Evolutionary conservation across 2,888 invertebrate species (phyloP).

Genomic region (Lasioglossum figueresi): DNA sequence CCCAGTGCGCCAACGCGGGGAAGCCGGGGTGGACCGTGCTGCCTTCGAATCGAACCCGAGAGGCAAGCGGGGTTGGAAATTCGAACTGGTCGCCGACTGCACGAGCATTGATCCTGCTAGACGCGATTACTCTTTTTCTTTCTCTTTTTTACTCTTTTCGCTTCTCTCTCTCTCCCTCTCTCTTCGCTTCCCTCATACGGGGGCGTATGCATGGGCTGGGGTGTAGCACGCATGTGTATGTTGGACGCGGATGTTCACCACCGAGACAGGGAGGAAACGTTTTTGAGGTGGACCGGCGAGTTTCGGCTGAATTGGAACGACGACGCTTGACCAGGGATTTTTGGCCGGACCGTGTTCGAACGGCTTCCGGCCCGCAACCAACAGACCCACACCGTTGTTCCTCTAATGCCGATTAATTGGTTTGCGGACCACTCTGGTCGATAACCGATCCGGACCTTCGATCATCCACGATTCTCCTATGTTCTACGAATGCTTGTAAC

Average conservation of each 20-base stretch:
- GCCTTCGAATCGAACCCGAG: constrained; percentile 35
- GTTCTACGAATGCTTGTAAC: neutral
- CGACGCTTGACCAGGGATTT: constrained; percentile 36
- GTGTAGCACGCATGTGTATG: neutral
- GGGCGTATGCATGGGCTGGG: neutral
- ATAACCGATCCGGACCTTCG: neutral
- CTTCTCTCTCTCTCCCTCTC: neutral
- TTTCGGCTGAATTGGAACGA: constrained; percentile 27
- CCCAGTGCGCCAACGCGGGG: constrained; percentile 67
- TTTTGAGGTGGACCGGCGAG: constrained; percentile 36
- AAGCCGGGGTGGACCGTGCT: constrained; percentile 49
- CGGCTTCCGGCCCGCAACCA: neutral
- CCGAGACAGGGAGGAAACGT: constrained; percentile 37
- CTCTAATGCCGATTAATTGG: neutral
- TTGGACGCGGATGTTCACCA: constrained; percentile 4
- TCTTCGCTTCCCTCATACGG: neutral
- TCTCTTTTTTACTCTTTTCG: constrained; percentile 4
- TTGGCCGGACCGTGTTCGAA: constrained; percentile 12
- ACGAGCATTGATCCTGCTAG: constrained; percentile 63
- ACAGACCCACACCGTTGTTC: neutral
- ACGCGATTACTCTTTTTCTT: constrained; percentile 52
- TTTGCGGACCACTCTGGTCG: neutral
- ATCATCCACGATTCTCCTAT: neutral
- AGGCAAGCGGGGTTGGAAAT: constrained; percentile 63
- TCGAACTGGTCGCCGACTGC: constrained; percentile 64